Percentiles rank a stretch among this genome's conserved stretches.
Conservation (phyloP, 2,888 invertebrate genomes). For the Trichopoda pennipes region DNA sequence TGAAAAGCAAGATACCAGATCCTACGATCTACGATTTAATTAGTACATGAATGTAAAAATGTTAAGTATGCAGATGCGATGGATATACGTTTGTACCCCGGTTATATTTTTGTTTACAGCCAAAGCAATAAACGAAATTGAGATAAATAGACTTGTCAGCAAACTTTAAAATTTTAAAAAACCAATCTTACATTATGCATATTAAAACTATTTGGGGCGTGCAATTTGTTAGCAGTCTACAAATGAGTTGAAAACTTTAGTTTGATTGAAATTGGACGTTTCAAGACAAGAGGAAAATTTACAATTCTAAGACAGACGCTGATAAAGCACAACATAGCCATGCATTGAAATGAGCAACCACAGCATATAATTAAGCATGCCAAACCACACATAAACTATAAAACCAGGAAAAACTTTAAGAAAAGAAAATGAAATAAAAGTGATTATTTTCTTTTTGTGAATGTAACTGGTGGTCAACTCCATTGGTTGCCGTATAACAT, state of each 20-base stretch:
- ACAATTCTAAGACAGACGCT: conserved; percentile 11
- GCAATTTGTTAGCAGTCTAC: conserved; percentile 40
- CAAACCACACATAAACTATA: conserved; percentile 61
- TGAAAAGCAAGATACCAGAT: too few relatives aligned
- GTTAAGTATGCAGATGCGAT: too few relatives aligned
- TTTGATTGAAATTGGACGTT: conserved; percentile 65
- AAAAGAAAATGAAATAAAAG: conserved; percentile 17
- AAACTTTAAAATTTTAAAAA: conserved; percentile 3
- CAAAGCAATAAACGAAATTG: neutral
- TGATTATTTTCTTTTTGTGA: conserved; percentile 9
- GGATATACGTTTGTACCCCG: too few relatives aligned
- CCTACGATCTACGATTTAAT: too few relatives aligned
- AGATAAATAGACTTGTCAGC: conserved; percentile 63
- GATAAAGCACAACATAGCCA: neutral
- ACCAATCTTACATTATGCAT: conserved; percentile 5
- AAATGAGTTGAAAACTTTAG: conserved; percentile 56
- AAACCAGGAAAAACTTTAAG: conserved; percentile 54
- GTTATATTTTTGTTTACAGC: neutral
- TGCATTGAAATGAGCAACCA: conserved; percentile 34
- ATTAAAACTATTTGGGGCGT: conserved; percentile 54
- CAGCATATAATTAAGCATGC: conserved; percentile 67
- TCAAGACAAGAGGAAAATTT: conserved; percentile 16
- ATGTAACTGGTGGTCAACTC: conserved; percentile 10
- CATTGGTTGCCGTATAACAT: conserved; percentile 8
- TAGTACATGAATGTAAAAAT: too few relatives aligned